These are phyloP conservation scores for Lacerta agilis DNA, from an alignment of 2,797 vertebrate species.

Conservation along the genomic window DNA sequence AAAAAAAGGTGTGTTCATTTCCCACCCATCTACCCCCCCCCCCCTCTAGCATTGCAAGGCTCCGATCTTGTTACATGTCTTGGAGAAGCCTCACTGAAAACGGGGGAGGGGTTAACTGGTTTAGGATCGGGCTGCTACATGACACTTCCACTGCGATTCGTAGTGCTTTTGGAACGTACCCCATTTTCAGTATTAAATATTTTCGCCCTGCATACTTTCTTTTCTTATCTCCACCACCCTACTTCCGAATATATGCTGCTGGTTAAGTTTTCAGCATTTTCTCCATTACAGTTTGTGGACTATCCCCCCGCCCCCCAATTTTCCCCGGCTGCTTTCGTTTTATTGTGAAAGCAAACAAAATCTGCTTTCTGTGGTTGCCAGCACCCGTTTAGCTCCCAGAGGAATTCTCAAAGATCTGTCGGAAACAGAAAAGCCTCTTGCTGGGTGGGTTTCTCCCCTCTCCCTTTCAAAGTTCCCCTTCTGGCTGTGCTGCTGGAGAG, in stretches of 20 bases:
- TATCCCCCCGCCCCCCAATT: neutral
- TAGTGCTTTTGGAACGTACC: neutral
- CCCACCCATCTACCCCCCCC: neutral
- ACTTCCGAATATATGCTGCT: neutral
- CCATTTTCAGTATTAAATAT: neutral
- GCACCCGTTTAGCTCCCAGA: neutral
- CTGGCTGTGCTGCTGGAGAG: conserved; percentile 15
- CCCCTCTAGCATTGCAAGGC: neutral
- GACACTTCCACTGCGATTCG: neutral
- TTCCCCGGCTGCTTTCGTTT: neutral
- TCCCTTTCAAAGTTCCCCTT: conserved; percentile 60
- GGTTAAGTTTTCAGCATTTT: neutral
- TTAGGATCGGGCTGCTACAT: no score
- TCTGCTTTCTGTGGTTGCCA: neutral
- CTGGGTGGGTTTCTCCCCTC: conserved; percentile 6
- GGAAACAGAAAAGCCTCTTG: neutral
- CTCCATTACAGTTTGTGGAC: neutral
- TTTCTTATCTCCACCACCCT: neutral
- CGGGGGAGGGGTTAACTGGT: neutral
- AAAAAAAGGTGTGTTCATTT: neutral
- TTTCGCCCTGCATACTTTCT: neutral
- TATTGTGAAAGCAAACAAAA: conserved; percentile 5
- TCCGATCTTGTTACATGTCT: no score
- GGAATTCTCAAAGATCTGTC: neutral
- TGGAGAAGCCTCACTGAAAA: neutral